phyloP scores from a whole-genome alignment of 2,797 vertebrate species.

The Enteromius mattozi region DNA sequence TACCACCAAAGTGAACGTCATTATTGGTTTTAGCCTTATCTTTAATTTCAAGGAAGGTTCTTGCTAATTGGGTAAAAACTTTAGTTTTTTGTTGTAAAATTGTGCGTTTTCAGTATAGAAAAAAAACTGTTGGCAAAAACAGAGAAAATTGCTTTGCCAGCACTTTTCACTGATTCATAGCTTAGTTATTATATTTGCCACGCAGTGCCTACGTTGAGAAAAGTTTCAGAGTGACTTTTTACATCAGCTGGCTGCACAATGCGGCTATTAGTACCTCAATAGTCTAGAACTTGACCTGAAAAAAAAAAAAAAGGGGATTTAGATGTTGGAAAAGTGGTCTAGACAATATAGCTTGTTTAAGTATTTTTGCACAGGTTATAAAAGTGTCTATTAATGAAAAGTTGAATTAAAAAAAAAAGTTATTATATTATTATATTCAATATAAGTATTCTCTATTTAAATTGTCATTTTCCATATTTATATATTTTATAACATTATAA shows the following conservation, averaged over 20 bases:
- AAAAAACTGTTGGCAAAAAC: neutral
- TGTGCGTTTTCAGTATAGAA: neutral
- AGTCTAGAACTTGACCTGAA: neutral
- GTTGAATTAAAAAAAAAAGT: neutral
- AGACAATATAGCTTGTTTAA: neutral
- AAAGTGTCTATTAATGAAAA: neutral
- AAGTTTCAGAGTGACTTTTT: conserved; percentile 13
- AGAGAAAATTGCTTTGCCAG: neutral
- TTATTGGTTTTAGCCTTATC: neutral
- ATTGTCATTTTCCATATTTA: neutral
- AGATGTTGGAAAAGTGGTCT: conserved; percentile 64
- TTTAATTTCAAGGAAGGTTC: conserved; percentile 62
- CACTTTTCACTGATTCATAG: neutral
- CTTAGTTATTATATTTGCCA: neutral
- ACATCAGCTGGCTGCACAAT: neutral
- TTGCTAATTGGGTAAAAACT: conserved; percentile 68
- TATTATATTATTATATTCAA: neutral
- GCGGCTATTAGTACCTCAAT: neutral
- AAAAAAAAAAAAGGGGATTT: conserved; percentile 5
- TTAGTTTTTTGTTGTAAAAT: neutral
- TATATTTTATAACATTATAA: neutral
- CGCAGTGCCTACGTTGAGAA: neutral
- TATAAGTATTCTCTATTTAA: neutral
- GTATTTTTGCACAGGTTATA: neutral
- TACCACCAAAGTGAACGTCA: conserved; percentile 43